These are phyloP conservation scores for Polymixis flavicincta DNA, from an alignment of 2,888 invertebrate species.

Conservation along the genomic window DNA sequence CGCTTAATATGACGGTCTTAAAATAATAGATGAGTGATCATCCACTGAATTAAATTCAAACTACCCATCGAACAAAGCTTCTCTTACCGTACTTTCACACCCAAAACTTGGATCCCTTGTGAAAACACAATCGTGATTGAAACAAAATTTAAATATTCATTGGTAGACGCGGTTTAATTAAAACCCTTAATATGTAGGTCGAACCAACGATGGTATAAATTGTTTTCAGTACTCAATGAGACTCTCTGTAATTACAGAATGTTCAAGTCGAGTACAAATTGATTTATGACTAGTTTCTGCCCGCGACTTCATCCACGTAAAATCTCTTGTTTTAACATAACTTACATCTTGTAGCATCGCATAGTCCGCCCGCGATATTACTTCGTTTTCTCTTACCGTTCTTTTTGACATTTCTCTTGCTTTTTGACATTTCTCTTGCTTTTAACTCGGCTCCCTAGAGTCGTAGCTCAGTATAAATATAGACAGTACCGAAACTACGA, in stretches of 20 bases:
- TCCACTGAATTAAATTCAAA: conserved; percentile 13
- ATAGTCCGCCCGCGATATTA: no score
- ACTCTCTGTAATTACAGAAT: conserved; percentile 23
- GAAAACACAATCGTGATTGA: conserved; percentile 44
- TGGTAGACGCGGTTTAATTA: conserved; percentile 51
- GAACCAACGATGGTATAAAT: conserved; percentile 50
- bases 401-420: no score
- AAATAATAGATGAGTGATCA: not conserved
- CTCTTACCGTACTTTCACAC: conserved; percentile 1
- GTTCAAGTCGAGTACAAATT: conserved; percentile 22
- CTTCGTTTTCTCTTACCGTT: no score
- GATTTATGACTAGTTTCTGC: not conserved
- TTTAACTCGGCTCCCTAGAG: no score
- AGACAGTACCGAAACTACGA: no score
- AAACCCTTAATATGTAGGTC: conserved; percentile 45
- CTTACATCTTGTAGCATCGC: no score
- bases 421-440: no score
- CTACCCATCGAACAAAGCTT: not conserved
- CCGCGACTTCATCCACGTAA: no score
- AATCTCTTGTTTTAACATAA: no score
- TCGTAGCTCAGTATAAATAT: no score
- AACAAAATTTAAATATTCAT: conserved; percentile 60
- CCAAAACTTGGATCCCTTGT: conserved; percentile 45
- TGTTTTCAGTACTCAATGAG: conserved; percentile 49
- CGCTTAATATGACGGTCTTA: not conserved